Percentiles rank a stretch among this genome's conserved stretches.
Evolutionary conservation across 1,140 invertebrate genomes (phyloP).

Genomic region (Lineus longissimus): DNA sequence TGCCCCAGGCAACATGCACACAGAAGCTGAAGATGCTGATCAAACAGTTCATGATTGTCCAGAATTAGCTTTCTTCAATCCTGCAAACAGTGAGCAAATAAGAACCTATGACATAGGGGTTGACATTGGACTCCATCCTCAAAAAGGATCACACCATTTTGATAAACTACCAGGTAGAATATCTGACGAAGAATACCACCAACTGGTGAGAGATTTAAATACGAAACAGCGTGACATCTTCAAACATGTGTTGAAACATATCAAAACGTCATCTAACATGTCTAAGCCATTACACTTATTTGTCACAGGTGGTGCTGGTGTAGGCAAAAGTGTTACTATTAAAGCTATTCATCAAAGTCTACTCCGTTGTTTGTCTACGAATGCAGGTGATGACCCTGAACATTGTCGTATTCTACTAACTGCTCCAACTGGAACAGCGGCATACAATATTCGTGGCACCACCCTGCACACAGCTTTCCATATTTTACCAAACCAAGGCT

Average conservation of each 20-base stretch:
- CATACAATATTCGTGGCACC: constrained; percentile 17
- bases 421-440: constrained; percentile 9
- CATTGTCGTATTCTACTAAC: constrained; percentile 13
- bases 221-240: neutral
- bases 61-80: neutral
- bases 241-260: neutral
- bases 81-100: neutral
- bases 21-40: neutral
- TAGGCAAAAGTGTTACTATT: constrained; percentile 19
- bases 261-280: neutral
- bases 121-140: neutral
- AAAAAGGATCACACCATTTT: neutral
- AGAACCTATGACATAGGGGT: neutral
- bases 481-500: neutral
- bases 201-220: neutral
- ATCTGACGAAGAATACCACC: constrained; percentile 1
- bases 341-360: constrained; percentile 16
- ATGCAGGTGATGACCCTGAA: constrained; percentile 2
- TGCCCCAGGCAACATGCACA: neutral
- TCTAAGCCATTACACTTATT: constrained; percentile 15
- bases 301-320: constrained; percentile 18
- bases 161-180: neutral
- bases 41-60: neutral
- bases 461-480: constrained; percentile 15
- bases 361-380: constrained; percentile 10